phyloP scores from a whole-genome alignment of 2,113 vertebrate species.

The Ammospiza caudacuta region DNA sequence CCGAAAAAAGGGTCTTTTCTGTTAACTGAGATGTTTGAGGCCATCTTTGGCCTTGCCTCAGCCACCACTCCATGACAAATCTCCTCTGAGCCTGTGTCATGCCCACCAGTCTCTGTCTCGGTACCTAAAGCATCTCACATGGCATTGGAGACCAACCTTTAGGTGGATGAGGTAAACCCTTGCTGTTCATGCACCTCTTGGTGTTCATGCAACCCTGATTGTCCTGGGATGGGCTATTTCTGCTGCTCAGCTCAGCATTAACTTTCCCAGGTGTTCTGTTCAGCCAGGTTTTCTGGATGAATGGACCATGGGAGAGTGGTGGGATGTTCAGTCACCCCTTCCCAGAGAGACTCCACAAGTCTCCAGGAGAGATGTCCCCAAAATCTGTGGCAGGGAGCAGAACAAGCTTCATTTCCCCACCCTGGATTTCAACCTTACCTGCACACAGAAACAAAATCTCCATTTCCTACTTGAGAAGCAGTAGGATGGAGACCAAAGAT shows the following conservation, averaged over 20 bases:
- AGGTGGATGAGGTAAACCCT: background rate
- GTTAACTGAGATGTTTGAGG: background rate
- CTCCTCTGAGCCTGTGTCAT: background rate
- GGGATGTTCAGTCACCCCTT: background rate
- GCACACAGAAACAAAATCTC: background rate
- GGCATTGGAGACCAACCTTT: fast-evolving
- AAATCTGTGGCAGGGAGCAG: background rate
- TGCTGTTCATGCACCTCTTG: background rate
- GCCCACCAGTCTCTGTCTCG: background rate
- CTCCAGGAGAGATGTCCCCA: background rate
- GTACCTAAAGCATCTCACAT: background rate
- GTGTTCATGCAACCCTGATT: fast-evolving
- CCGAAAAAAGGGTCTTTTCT: background rate
- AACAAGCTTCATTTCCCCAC: background rate
- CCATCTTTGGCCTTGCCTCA: background rate
- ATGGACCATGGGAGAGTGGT: background rate
- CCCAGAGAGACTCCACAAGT: background rate
- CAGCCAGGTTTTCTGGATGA: background rate
- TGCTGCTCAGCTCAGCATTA: background rate
- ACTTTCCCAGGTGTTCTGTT: background rate
- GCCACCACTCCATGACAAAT: too few species aligned
- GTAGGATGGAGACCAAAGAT: background rate
- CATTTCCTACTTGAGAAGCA: background rate
- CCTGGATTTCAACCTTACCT: background rate
- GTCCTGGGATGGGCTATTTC: background rate